These are phyloP conservation scores for Alces alces DNA, from an alignment of 2,113 vertebrate genomes.

Conservation along the genomic window DNA sequence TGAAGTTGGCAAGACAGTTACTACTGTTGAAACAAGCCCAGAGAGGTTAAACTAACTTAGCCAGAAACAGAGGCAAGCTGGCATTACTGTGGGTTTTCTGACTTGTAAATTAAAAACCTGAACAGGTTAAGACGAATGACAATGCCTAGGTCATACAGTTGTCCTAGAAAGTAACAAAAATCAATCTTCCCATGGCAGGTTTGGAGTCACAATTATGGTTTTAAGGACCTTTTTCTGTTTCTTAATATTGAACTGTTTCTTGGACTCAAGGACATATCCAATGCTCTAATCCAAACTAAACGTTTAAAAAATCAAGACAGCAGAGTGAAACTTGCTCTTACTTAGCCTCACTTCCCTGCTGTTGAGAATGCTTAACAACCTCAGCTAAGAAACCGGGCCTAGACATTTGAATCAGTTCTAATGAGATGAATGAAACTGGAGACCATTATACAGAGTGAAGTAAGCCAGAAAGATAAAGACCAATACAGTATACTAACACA, in stretches of 20 bases:
- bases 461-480: too few relatives aligned
- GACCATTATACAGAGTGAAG: too few relatives aligned
- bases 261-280: not conserved
- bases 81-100: not conserved
- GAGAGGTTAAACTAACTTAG: not conserved
- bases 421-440: too few relatives aligned
- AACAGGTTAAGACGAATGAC: not conserved
- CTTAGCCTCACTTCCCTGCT: not conserved
- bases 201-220: not conserved
- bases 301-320: not conserved
- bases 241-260: not conserved
- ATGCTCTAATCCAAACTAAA: not conserved
- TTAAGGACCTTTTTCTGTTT: not conserved
- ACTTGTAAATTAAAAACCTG: not conserved
- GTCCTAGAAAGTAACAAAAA: not conserved
- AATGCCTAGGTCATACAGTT: not conserved
- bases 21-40: not conserved
- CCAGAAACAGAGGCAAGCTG: not conserved
- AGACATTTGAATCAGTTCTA: too few relatives aligned
- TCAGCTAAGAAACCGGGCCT: not conserved
- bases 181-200: not conserved
- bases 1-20: not conserved
- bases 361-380: not conserved
- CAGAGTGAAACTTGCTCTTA: not conserved
- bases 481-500: too few relatives aligned